A percentile compares a stretch with the other conserved stretches of the same genome.
These are phyloP conservation scores for Salvator merianae DNA, from an alignment of 2,113 vertebrate genomes.

Conservation along the genomic window DNA sequence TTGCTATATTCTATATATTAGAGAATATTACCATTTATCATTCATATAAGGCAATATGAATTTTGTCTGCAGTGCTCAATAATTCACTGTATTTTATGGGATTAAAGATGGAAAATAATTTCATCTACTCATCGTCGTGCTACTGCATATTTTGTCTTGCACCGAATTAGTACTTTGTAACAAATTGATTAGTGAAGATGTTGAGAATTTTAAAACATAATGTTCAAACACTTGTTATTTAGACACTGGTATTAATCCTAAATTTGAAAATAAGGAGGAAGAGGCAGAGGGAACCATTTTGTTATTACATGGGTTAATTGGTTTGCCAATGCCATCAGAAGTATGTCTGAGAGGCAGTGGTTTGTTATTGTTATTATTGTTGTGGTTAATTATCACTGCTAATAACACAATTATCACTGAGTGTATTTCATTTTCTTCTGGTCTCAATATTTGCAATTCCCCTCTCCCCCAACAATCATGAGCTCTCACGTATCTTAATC, in stretches of 20 bases:
- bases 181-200: background rate
- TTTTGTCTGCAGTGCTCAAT: background rate
- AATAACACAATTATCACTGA: too few relatives aligned
- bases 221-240: too few relatives aligned
- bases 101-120: conserved; percentile 1
- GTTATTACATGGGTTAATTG: too few relatives aligned
- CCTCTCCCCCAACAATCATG: too few relatives aligned
- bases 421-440: too few relatives aligned
- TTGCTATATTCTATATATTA: background rate
- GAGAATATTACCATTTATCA: background rate
- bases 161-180: background rate
- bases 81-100: background rate
- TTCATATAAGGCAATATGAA: background rate
- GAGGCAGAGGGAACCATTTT: too few relatives aligned
- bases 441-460: too few relatives aligned
- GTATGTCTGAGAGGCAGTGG: too few relatives aligned
- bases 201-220: background rate
- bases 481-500: too few relatives aligned
- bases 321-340: too few relatives aligned
- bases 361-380: too few relatives aligned
- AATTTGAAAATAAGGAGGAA: background rate
- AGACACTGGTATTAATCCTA: background rate
- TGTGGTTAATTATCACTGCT: too few relatives aligned
- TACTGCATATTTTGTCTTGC: background rate
- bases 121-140: background rate